Evolutionary conservation across 2,113 vertebrate species (phyloP).

Genomic region (Caloenas nicobarica): DNA sequence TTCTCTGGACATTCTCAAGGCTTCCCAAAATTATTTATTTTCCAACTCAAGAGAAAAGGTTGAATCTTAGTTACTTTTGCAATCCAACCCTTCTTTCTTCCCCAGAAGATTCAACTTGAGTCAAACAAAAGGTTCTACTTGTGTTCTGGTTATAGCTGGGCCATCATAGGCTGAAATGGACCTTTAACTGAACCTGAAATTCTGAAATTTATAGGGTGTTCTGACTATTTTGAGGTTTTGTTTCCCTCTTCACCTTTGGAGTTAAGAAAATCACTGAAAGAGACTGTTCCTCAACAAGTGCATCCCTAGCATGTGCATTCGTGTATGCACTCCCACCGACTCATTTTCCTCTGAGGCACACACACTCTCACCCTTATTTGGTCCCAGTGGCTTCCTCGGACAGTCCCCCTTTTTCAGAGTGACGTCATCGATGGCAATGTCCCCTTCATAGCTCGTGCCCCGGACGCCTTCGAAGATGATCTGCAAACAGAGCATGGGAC

Average conservation of each 20-base stretch:
- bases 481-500: constrained; percentile 69
- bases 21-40: not conserved
- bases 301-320: not conserved
- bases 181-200: not conserved
- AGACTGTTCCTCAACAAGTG: not conserved
- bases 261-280: not conserved
- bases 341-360: not conserved
- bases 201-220: not conserved
- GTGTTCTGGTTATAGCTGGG: not conserved
- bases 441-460: constrained; percentile 88
- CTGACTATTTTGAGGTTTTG: not conserved
- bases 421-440: constrained; percentile 95
- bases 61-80: not conserved
- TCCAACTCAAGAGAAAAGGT: not conserved
- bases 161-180: not conserved
- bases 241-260: not conserved
- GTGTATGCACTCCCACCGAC: not conserved
- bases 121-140: not conserved
- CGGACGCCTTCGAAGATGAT: constrained; percentile 95
- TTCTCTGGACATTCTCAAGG: not conserved
- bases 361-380: constrained; percentile 73
- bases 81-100: not conserved
- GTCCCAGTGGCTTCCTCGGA: constrained; percentile 75
- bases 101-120: not conserved
- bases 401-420: constrained; percentile 93